These are phyloP conservation scores for Liparis tanakae DNA, from an alignment of 2,797 vertebrate species.

Conservation along the genomic window DNA sequence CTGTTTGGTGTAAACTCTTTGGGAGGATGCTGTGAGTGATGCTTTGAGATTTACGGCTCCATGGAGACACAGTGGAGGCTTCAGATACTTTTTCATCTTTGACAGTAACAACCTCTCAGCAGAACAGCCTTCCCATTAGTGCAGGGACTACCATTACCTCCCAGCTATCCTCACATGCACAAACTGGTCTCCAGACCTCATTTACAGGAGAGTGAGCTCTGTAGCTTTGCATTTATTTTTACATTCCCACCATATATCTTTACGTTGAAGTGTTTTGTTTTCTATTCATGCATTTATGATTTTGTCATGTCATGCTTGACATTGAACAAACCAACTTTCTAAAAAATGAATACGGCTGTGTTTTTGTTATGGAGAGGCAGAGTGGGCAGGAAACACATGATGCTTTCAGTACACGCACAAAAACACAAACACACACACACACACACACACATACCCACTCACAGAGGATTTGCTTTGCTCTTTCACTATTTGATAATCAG, in stretches of 20 bases:
- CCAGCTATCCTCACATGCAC: conserved; percentile 42
- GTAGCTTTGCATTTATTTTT: conserved; percentile 9
- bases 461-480: conserved; percentile 41
- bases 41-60: conserved; percentile 44
- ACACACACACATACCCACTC: conserved; percentile 9
- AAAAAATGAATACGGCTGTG: conserved; percentile 37
- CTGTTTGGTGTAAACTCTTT: conserved; percentile 31
- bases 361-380: conserved; percentile 47
- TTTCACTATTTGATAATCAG: conserved; percentile 58
- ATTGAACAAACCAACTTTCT: conserved; percentile 14
- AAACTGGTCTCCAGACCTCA: conserved; percentile 46
- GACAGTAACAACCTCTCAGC: conserved; percentile 61
- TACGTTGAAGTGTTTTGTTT: background rate
- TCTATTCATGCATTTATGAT: background rate
- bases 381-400: conserved; percentile 46
- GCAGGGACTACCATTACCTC: conserved; percentile 43
- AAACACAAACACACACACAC: conserved; percentile 8
- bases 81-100: conserved; percentile 63
- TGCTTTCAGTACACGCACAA: conserved; percentile 27
- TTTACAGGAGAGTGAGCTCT: conserved; percentile 27
- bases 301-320: conserved; percentile 24
- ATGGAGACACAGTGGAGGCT: conserved; percentile 35
- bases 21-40: conserved; percentile 39
- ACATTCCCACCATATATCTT: conserved; percentile 6
- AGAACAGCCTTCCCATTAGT: conserved; percentile 53